Percentiles rank a stretch among this genome's conserved stretches.
Conservation (phyloP, 2,797 vertebrate species). For the Avahi laniger region DNA sequence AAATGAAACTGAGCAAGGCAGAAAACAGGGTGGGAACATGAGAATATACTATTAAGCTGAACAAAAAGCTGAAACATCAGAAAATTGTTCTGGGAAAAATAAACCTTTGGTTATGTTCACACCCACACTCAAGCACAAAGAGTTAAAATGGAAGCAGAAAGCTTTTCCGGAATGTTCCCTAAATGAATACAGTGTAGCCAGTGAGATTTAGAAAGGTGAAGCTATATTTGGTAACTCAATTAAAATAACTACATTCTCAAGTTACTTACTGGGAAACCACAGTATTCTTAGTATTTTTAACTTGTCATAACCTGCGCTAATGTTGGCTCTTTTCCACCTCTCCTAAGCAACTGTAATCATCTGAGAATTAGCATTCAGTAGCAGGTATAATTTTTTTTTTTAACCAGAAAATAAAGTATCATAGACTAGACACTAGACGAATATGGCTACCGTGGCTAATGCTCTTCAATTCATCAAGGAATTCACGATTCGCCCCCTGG, state of each 20-base stretch:
- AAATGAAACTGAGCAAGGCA: neutral
- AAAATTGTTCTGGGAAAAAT: neutral
- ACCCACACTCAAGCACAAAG: neutral
- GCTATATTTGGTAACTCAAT: slow-evolving; percentile 66
- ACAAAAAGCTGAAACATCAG: neutral
- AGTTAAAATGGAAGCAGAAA: neutral
- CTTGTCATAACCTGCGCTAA: slow-evolving; percentile 66
- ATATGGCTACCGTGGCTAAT: neutral
- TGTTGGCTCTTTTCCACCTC: neutral
- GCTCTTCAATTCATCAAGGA: neutral
- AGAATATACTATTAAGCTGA: neutral
- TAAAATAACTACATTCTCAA: slow-evolving; percentile 70
- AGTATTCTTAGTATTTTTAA: slow-evolving; percentile 69
- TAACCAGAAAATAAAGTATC: neutral
- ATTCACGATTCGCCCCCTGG: neutral
- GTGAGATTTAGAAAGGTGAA: slow-evolving; percentile 62
- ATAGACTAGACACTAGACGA: neutral
- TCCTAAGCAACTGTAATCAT: neutral
- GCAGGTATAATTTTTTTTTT: neutral
- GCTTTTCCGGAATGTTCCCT: neutral
- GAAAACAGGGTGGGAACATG: neutral
- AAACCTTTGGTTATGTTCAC: neutral
- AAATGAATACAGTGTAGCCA: neutral
- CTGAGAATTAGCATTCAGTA: slow-evolving; percentile 7
- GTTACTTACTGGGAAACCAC: slow-evolving; percentile 63